Evolutionary conservation across 2,113 vertebrate species (phyloP).

Genomic region (Rhadina sibilatrix): DNA sequence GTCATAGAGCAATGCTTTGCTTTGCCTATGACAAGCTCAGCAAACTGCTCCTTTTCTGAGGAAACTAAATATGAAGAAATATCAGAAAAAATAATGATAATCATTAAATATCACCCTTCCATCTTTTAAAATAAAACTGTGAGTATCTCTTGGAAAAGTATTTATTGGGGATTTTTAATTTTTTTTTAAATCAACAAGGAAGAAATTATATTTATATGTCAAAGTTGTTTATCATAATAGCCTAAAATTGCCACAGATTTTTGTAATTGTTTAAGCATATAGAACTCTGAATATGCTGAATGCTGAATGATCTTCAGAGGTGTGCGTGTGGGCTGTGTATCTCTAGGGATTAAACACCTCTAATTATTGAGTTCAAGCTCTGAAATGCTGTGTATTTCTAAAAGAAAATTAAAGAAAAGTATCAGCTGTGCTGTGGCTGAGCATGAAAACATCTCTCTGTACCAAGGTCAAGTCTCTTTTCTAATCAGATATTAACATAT

Average conservation of each 20-base stretch:
- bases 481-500: conserved; percentile 20
- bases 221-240: neutral
- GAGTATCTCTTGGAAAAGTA: neutral
- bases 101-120: neutral
- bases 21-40: neutral
- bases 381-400: neutral
- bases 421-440: neutral
- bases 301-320: neutral
- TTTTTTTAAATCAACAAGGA: neutral
- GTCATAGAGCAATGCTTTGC: neutral
- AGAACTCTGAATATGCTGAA: neutral
- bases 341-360: neutral
- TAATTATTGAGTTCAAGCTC: neutral
- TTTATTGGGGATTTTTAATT: too few species aligned
- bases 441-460: neutral
- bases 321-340: neutral
- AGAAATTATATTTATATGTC: neutral
- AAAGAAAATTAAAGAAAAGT: neutral
- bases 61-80: neutral
- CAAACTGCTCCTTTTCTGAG: neutral
- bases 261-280: neutral
- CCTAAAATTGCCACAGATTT: neutral
- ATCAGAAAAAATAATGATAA: neutral
- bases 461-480: neutral
- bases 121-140: neutral